Evolutionary conservation across 1,140 invertebrate genomes (phyloP), one percentile per base, ranked within the genome.

Genomic region (Ostrea denselamellosa): DNA sequence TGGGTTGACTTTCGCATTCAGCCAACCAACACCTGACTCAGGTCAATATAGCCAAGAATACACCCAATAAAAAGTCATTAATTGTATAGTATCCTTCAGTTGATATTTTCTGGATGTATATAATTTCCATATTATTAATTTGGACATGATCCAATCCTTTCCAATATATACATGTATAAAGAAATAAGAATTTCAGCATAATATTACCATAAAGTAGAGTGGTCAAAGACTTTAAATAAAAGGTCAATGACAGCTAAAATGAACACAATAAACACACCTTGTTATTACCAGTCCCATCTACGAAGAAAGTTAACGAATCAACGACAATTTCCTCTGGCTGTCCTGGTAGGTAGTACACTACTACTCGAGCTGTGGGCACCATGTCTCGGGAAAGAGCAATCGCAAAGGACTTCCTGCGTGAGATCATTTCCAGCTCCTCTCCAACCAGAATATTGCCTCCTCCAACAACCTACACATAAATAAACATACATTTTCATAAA

Each of bases 301-400:
- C 98, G 4, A 98, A 97, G 95, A 99, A 98, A 4, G 98, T 99
- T 25, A 99, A 95, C 71, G 97, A 97, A 95, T 99, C 98, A 0
- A 97, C 97, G 0, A 98, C 96, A 3, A 99, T 97, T 91, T 98
- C 97, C 2, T 98, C 98, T 91, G 97, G 97, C 65, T 96, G 91
- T 96, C 8, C 96, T 96, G 92, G 88, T 0, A 98, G 96, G 92
- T 98, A 96, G 95, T 98, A 99, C 12, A 98, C 97, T 14, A 99
- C 96, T 14, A 98, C 96, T 0, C 98, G 98, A 0, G 98, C 97
- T 28, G 97, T 97, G 0, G 98, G 98, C 12, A 98, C 97, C 98
- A 99, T 99, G 95, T 99, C 98, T 0, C 98, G 96, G 34, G 97
- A 98, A 8, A 99, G 93, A 0, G 97, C 97, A 54, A 99, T 96